These are phyloP conservation scores for Apogon talboti DNA, from an alignment of 2,797 vertebrate species.

Conservation along the genomic window DNA sequence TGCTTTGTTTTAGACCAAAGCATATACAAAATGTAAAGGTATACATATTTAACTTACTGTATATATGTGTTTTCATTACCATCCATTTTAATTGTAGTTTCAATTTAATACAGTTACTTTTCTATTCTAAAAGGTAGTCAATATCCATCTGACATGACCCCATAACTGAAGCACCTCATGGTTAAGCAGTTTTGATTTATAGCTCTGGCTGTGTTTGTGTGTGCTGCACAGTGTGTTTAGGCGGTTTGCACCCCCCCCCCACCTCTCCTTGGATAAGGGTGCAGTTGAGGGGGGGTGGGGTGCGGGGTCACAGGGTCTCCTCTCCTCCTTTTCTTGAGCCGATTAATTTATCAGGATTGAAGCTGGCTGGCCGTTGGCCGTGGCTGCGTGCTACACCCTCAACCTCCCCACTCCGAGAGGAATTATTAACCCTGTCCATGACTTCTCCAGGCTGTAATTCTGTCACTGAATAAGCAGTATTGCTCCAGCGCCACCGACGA, in stretches of 20 bases:
- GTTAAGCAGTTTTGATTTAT: constrained; percentile 56
- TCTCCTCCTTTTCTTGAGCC: constrained; percentile 68
- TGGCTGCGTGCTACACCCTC: constrained; percentile 31
- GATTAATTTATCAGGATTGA: constrained; percentile 75
- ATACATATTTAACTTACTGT: no score
- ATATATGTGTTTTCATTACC: no score
- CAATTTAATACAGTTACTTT: no score
- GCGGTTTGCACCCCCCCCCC: constrained; percentile 46
- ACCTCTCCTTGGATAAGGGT: constrained; percentile 43
- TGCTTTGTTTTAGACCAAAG: no score
- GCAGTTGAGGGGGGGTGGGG: neutral
- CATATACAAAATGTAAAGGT: no score
- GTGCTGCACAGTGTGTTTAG: constrained; percentile 55
- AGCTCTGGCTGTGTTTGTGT: constrained; percentile 36
- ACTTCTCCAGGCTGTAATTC: constrained; percentile 41
- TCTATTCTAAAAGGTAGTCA: constrained; percentile 17
- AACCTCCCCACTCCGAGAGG: constrained; percentile 20
- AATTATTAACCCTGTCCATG: constrained; percentile 59
- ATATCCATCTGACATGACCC: constrained; percentile 7
- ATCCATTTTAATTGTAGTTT: no score
- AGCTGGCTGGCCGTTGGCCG: constrained; percentile 60
- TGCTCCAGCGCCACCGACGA: constrained; percentile 16
- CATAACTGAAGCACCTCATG: constrained; percentile 30
- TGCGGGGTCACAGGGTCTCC: constrained; percentile 59
- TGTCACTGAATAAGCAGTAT: constrained; percentile 26